Evolutionary conservation across 1,140 invertebrate species (phyloP).

Genomic region (Elysia chlorotica): DNA sequence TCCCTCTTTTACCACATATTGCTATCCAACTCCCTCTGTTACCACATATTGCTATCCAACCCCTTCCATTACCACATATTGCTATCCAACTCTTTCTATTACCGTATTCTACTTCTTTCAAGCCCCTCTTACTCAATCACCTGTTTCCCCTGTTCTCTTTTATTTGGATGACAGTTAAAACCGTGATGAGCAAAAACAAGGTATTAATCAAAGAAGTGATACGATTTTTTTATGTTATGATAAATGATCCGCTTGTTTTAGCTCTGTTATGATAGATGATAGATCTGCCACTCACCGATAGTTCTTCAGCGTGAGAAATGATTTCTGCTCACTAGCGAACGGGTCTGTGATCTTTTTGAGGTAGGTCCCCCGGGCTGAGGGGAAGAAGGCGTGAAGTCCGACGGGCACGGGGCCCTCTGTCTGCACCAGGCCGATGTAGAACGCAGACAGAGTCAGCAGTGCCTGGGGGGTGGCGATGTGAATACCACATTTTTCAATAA

Average conservation of each 20-base stretch:
- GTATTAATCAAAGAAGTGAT: not conserved
- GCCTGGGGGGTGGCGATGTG: not conserved
- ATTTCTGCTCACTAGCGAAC: not conserved
- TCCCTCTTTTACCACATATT: no score
- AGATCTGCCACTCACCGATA: no score
- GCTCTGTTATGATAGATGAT: no score
- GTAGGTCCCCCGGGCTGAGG: not conserved
- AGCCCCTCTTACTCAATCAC: no score
- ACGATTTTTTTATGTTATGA: not conserved
- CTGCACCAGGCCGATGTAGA: slow-evolving; percentile 14
- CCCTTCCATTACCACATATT: no score
- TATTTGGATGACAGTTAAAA: no score
- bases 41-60: no score
- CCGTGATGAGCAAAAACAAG: not conserved
- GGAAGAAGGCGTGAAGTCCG: not conserved
- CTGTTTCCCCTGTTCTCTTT: no score
- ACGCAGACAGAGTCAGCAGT: not conserved
- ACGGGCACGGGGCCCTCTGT: not conserved
- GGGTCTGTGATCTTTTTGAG: not conserved
- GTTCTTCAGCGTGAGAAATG: not conserved
- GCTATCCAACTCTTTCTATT: no score
- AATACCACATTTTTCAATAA: not conserved
- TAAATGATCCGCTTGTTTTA: no score
- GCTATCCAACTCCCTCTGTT: no score
- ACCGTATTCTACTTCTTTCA: no score